Percentiles rank a stretch among this genome's conserved stretches.
These are phyloP conservation scores for Oreotragus oreotragus DNA, from an alignment of 2,113 vertebrate genomes.

Conservation along the genomic window DNA sequence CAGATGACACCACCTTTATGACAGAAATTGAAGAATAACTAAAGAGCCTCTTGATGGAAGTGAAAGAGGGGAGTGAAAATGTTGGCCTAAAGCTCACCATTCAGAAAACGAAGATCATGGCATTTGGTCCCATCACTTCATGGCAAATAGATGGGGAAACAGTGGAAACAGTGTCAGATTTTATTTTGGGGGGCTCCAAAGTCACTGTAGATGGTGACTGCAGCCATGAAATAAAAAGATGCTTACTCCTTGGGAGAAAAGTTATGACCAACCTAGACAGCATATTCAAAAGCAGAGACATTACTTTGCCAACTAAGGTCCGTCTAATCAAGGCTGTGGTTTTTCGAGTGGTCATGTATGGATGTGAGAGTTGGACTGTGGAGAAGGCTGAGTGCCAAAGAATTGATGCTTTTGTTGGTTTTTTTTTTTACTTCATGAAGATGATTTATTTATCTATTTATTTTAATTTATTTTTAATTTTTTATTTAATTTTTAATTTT, in stretches of 20 bases:
- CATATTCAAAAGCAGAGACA: not conserved
- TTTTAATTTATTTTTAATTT: no score
- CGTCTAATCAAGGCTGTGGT: not conserved
- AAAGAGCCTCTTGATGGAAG: not conserved
- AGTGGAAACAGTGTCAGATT: not conserved
- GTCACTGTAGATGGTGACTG: not conserved
- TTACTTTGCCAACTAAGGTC: not conserved
- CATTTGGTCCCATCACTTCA: not conserved
- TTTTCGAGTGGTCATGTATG: not conserved
- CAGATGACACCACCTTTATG: not conserved
- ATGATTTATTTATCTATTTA: no score
- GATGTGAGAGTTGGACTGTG: not conserved
- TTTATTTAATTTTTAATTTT: no score
- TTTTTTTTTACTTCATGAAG: no score
- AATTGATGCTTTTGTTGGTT: not conserved
- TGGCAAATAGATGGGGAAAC: not conserved
- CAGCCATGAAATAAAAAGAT: not conserved
- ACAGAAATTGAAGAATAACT: not conserved
- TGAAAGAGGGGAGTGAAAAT: not conserved
- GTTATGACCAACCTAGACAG: not conserved
- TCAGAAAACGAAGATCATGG: not conserved
- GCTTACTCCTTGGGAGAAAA: not conserved
- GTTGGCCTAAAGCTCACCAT: not conserved
- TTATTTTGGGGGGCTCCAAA: not conserved
- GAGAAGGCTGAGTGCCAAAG: rapidly evolving